phyloP scores from a whole-genome alignment of 2,113 vertebrate genomes.

The Toxostoma redivivum region DNA sequence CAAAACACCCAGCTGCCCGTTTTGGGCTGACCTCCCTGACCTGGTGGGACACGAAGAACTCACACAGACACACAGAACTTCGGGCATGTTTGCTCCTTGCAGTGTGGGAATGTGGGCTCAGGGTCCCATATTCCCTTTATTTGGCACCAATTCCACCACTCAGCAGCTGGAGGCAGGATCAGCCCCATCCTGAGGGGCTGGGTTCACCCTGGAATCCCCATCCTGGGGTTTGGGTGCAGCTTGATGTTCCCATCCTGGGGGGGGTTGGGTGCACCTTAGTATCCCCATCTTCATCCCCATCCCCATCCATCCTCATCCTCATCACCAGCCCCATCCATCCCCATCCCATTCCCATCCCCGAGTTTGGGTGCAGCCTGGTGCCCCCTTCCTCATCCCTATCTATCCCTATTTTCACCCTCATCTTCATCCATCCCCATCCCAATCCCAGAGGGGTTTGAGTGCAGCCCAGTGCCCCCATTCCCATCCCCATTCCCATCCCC shows the following conservation, averaged over 20 bases:
- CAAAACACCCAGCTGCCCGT: not conserved
- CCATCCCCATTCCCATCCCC: too few species aligned
- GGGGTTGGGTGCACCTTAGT: too few species aligned
- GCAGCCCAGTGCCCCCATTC: too few species aligned
- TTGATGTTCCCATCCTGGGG: too few species aligned
- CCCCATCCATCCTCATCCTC: too few species aligned
- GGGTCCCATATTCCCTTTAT: not conserved
- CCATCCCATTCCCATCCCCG: too few species aligned
- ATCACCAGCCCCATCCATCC: too few species aligned
- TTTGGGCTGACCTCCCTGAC: not conserved
- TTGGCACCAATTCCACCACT: not conserved
- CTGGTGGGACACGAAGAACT: fast-evolving
- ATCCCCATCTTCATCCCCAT: too few species aligned
- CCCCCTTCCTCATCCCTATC: not conserved
- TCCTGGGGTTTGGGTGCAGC: too few species aligned
- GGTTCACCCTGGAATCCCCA: not conserved
- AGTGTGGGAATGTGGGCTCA: not conserved
- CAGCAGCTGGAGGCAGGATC: not conserved
- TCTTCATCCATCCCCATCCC: too few species aligned
- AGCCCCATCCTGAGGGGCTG: not conserved
- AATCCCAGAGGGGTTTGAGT: not conserved
- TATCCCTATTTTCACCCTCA: too few species aligned
- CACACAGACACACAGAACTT: fast-evolving
- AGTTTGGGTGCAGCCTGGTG: not conserved
- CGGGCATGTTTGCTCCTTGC: fast-evolving